Conservation (phyloP, 2,888 invertebrate genomes). For the Melipona beecheii region DNA sequence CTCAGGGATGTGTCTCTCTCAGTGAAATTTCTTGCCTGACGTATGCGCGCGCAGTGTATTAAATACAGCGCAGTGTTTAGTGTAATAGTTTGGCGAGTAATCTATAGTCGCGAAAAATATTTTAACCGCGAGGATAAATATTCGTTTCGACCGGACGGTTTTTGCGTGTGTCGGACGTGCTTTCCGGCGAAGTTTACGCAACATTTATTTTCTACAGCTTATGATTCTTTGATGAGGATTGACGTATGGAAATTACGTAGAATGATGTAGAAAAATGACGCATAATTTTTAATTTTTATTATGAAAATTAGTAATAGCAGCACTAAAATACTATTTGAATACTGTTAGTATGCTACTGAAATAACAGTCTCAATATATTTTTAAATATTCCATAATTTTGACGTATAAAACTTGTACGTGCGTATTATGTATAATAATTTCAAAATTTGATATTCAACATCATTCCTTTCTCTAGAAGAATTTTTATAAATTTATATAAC, state of each 20-base stretch:
- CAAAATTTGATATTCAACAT: too few species aligned
- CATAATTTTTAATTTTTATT: too few species aligned
- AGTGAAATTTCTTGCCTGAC: background rate
- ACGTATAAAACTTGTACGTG: too few species aligned
- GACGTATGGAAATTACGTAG: background rate
- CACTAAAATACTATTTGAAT: too few species aligned
- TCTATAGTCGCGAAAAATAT: background rate
- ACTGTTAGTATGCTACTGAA: too few species aligned
- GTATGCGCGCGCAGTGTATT: background rate
- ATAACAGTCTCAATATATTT: too few species aligned
- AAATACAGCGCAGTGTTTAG: background rate
- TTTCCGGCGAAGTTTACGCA: background rate
- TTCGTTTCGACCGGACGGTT: background rate
- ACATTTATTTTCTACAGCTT: constrained; percentile 2
- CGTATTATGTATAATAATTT: too few species aligned
- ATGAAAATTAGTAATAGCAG: too few species aligned
- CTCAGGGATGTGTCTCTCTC: background rate
- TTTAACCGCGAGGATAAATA: background rate
- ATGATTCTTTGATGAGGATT: constrained; percentile 1
- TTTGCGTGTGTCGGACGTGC: background rate
- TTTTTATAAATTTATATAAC: background rate
- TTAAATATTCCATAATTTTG: too few species aligned
- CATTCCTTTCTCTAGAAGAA: too few species aligned
- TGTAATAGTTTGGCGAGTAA: background rate
- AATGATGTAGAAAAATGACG: too few species aligned